Evolutionary conservation across 1,140 invertebrate species (phyloP).

Genomic region (Maniola jurtina): DNA sequence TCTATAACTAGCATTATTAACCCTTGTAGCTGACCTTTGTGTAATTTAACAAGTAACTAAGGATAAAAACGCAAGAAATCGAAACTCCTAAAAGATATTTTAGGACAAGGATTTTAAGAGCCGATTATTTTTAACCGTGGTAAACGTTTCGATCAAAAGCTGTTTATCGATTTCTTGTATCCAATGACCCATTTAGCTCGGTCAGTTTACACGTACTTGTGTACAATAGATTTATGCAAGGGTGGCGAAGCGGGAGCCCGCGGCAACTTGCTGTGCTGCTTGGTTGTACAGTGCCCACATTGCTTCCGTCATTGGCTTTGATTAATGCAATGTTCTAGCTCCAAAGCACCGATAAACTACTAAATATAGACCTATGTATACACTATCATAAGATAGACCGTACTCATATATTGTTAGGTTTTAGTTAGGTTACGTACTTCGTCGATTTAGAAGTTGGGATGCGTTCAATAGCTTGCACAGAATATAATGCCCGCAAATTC

Average conservation of each 20-base stretch:
- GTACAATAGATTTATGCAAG: conserved; percentile 27
- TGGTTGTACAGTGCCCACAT: conserved; percentile 13
- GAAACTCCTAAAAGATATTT: neutral
- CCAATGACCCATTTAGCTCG: conserved; percentile 20
- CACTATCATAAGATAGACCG: no score
- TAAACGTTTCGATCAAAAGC: neutral
- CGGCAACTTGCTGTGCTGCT: conserved; percentile 15
- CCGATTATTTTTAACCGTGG: neutral
- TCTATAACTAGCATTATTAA: no score
- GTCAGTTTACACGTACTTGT: conserved; percentile 23
- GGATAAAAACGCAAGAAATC: neutral
- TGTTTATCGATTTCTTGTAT: conserved; percentile 11
- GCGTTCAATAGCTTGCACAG: neutral
- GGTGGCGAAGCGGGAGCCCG: conserved; percentile 23
- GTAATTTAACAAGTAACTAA: neutral
- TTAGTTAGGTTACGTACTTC: neutral
- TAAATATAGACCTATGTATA: neutral
- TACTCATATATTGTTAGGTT: no score
- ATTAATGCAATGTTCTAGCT: conserved; percentile 18
- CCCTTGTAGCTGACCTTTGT: no score
- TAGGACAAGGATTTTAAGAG: neutral
- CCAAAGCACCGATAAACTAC: conserved; percentile 14
- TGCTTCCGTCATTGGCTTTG: conserved; percentile 20
- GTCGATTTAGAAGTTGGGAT: neutral
- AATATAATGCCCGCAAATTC: no score